Percentiles rank a stretch among this genome's conserved stretches.
Conservation (phyloP, 1,140 invertebrate genomes). For the Sweltsa coloradensis region DNA sequence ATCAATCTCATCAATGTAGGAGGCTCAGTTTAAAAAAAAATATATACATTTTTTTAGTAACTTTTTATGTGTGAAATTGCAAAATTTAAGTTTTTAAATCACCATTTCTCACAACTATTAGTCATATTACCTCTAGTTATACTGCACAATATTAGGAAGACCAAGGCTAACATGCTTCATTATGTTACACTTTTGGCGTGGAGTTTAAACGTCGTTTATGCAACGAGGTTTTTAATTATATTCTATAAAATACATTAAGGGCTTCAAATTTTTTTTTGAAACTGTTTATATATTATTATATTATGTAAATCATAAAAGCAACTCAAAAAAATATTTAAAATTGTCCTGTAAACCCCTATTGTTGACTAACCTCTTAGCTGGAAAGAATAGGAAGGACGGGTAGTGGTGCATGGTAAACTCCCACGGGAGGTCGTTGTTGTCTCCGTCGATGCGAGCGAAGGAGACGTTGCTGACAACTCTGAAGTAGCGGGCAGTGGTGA, state of each 20-base stretch:
- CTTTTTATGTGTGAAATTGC: too few relatives aligned
- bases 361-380: conserved; percentile 36
- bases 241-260: too few relatives aligned
- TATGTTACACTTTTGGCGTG: too few relatives aligned
- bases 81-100: too few relatives aligned
- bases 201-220: background rate
- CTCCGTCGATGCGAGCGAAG: conserved; percentile 63
- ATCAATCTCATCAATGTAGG: too few relatives aligned
- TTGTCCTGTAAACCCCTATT: background rate
- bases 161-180: background rate
- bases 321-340: too few relatives aligned
- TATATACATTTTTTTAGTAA: too few relatives aligned
- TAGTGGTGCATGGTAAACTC: conserved; percentile 60
- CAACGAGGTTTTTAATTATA: background rate
- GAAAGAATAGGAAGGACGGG: conserved; percentile 64
- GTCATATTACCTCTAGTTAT: background rate
- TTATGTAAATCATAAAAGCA: background rate
- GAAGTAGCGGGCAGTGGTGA: conserved; percentile 50
- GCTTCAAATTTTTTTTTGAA: background rate
- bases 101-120: too few relatives aligned
- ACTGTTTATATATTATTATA: background rate
- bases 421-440: conserved; percentile 70
- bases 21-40: too few relatives aligned
- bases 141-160: too few relatives aligned
- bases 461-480: conserved; percentile 36